phyloP scores from a whole-genome alignment of 2,113 vertebrate genomes.

The Nestor notabilis region DNA sequence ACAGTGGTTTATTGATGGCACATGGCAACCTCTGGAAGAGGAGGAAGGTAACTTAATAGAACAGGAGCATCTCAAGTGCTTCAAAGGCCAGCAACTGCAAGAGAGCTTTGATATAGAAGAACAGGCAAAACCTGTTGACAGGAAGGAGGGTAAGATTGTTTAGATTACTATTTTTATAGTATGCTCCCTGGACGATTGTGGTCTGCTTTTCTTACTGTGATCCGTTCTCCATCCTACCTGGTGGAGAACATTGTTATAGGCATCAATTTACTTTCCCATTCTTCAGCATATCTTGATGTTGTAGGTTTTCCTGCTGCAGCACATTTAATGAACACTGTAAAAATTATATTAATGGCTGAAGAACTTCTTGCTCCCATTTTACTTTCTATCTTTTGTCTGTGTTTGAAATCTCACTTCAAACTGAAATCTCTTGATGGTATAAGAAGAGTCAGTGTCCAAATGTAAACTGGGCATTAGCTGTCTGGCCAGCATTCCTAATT shows the following conservation, averaged over 20 bases:
- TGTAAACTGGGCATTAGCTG: not conserved
- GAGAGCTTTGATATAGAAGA: constrained; percentile 91
- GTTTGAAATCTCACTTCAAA: not conserved
- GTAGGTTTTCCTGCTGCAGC: not conserved
- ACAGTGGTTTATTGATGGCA: constrained; percentile 97
- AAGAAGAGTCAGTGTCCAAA: not conserved
- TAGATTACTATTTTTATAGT: not conserved
- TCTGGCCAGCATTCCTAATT: not conserved
- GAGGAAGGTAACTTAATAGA: constrained; percentile 97
- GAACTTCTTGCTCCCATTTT: not conserved
- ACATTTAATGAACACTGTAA: not conserved
- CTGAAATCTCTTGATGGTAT: not conserved
- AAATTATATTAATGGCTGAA: not conserved
- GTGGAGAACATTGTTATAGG: not conserved
- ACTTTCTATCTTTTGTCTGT: not conserved
- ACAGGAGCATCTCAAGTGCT: constrained; percentile 88
- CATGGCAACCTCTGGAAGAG: constrained; percentile 95
- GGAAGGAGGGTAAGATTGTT: constrained; percentile 92
- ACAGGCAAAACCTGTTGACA: constrained; percentile 84
- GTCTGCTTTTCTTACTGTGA: not conserved
- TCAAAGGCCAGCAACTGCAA: constrained; percentile 90
- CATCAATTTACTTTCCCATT: not conserved
- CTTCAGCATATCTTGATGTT: not conserved
- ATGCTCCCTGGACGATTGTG: not conserved
- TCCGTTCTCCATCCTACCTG: not conserved